Percentiles rank a stretch among this genome's conserved stretches.
Conservation (phyloP, 2,888 invertebrate genomes). For the Pollenia labialis region DNA sequence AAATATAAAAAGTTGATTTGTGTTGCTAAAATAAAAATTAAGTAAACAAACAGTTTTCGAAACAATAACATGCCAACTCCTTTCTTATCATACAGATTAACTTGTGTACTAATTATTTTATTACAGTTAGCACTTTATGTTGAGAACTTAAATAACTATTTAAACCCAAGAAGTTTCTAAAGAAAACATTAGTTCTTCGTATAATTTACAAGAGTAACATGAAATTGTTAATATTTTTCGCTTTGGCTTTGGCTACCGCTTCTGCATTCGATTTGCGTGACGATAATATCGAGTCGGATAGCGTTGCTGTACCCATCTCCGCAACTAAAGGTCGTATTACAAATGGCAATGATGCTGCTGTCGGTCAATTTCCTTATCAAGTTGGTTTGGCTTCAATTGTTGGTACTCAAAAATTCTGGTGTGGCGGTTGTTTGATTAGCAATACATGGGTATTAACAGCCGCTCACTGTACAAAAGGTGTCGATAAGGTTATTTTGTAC, state of each 20-base stretch:
- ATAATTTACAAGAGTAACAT: constrained; percentile 66
- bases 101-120: no score
- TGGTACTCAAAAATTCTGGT: constrained; percentile 72
- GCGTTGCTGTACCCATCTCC: constrained; percentile 11
- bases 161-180: no score
- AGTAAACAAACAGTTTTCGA: no score
- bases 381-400: constrained; percentile 75
- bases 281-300: neutral
- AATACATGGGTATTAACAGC: constrained; percentile 80
- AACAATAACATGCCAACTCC: no score
- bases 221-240: constrained; percentile 79
- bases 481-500: constrained; percentile 74
- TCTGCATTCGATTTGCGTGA: constrained; percentile 64
- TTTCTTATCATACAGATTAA: no score
- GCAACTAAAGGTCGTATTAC: constrained; percentile 73
- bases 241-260: constrained; percentile 76
- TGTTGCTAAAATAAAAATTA: no score
- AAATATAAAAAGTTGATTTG: no score
- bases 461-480: constrained; percentile 79
- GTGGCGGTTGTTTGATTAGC: constrained; percentile 80
- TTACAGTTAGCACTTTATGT: no score
- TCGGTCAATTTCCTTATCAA: constrained; percentile 78
- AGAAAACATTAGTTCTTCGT: no score
- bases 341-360: constrained; percentile 74
- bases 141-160: no score